These are phyloP conservation scores for Tuberolachnus salignus DNA, from an alignment of 2,888 invertebrate species.

Conservation along the genomic window DNA sequence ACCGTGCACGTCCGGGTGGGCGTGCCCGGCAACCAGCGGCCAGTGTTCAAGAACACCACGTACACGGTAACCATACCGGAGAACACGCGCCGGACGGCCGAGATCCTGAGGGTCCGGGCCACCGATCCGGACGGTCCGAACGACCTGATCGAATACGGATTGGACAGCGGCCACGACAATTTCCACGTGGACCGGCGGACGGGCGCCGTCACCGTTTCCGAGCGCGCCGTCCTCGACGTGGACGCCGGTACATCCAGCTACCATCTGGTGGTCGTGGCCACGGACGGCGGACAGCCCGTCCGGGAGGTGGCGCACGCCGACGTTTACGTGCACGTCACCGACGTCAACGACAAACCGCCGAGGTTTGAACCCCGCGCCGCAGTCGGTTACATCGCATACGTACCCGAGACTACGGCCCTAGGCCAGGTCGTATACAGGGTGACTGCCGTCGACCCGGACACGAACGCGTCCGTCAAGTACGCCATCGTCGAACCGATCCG, in stretches of 20 bases:
- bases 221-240: conserved; percentile 75
- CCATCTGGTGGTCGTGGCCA: conserved; percentile 75
- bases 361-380: conserved; percentile 73
- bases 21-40: conserved; percentile 80
- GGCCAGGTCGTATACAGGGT: conserved; percentile 66
- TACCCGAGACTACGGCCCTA: conserved; percentile 72
- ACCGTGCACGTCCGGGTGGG: conserved; percentile 76
- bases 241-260: conserved; percentile 65
- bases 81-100: conserved; percentile 72
- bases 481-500: conserved; percentile 72
- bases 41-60: conserved; percentile 72
- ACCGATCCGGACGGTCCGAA: conserved; percentile 81
- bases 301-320: conserved; percentile 80
- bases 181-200: conserved; percentile 75
- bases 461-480: conserved; percentile 73
- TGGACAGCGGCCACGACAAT: conserved; percentile 78
- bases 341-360: conserved; percentile 84
- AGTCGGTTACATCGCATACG: conserved; percentile 67
- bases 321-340: conserved; percentile 74
- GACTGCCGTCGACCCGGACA: conserved; percentile 74
- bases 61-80: conserved; percentile 76
- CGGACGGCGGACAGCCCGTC: conserved; percentile 76
- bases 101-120: conserved; percentile 74
- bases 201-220: conserved; percentile 74
- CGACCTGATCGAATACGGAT: conserved; percentile 71